A percentile compares a stretch with the other conserved stretches of the same genome.
phyloP scores from a whole-genome alignment of 35 echinoderm and acorn worm species.

The Amphiura filiformis region DNA sequence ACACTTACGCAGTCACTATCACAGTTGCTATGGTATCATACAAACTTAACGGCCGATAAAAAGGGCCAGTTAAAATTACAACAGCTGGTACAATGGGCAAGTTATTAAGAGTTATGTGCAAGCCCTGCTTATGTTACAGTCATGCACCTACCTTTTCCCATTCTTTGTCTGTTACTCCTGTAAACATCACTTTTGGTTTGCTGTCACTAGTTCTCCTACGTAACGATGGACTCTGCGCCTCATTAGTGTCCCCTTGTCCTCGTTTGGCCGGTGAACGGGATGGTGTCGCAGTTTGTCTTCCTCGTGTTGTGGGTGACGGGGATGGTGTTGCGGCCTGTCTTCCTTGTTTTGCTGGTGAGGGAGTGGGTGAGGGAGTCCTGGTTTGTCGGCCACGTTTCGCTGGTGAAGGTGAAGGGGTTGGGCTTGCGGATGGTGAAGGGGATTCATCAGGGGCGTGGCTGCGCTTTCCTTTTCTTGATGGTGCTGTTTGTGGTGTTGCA shows the following conservation, averaged over 20 bases:
- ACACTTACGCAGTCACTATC: no score
- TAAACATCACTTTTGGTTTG: constrained; percentile 93
- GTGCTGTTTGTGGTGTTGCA: neutral
- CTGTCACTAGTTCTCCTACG: constrained; percentile 30
- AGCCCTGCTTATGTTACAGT: neutral
- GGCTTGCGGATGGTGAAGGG: neutral
- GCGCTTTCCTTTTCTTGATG: constrained; percentile 12
- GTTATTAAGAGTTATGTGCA: neutral
- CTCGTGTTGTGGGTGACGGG: neutral
- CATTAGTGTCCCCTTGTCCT: neutral
- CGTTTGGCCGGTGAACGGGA: neutral
- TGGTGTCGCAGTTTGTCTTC: no score
- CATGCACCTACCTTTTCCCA: constrained; percentile 80
- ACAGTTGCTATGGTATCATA: neutral
- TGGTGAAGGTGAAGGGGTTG: no score
- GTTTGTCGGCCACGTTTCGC: no score
- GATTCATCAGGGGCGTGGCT: neutral
- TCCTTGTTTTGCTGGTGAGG: no score
- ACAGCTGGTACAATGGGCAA: neutral
- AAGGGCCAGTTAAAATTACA: neutral
- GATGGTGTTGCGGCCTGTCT: no score
- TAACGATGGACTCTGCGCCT: constrained; percentile 59
- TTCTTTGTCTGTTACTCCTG: constrained; percentile 78
- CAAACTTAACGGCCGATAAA: neutral
- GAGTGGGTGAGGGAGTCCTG: no score